Base-by-base conservation (phyloP, 2,113 vertebrate species). In the Mustelus asterias region DNA sequence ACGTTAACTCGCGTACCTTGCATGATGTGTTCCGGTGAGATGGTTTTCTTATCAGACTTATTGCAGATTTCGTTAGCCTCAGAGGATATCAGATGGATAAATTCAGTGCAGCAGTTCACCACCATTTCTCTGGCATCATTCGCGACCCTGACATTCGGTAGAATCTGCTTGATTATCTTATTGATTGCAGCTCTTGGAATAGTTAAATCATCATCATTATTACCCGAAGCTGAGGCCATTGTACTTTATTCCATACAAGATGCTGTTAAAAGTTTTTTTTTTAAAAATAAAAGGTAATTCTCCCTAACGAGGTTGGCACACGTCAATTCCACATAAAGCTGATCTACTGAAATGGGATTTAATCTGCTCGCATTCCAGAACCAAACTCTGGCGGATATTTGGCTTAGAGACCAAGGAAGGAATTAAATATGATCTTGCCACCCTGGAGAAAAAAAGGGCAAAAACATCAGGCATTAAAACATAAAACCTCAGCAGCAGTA, bases 161-260 rank as follows among this genome's bases (percentile, higher is more conserved):
- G 96, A 37, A 94, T 58, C 33, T 96, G 88, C 63, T 96, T 96
- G 96, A 96, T 96, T 54, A 96, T 86, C 89, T 96, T 96, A 48
- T 96, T 96, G 96, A 96, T 96, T 20, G 96, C 89, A 69, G 96
- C 96, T 89, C 96, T 48, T 96, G 96, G 96, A 90, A 96, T 96
- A 22, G 96, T 96, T 63, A 96, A 85, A 60, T 96, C 89, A 58
- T 95, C 89, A 41, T 96, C 96, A 94, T 70, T 94, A 54, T 65
- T 88, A n/a, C 96, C 89, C 13, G 83, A 89, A 58, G 85, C n/a
- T 16, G 96, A 94, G 70, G 96, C 96, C 96, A 96, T 96, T 26
- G 18, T 94, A 33, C 58, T 92, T 92, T 60, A 58, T 89, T 92
- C 63, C 88, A 92, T 63, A 18, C 16, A 80, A 80, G 14, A 1